These are phyloP conservation scores for Anabas testudineus DNA, from an alignment of 2,797 vertebrate species.

Conservation along the genomic window DNA sequence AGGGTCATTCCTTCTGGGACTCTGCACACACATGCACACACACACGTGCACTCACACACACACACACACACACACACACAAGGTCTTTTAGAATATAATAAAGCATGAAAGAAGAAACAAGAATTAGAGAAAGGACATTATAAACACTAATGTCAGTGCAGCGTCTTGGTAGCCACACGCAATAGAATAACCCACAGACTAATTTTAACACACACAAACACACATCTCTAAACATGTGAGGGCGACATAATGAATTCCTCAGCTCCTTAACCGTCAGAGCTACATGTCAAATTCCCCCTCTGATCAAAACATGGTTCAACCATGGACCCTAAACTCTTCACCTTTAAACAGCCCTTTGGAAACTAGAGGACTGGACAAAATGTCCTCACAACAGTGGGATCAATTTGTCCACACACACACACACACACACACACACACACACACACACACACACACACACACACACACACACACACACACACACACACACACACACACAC, in stretches of 20 bases:
- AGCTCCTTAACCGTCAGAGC: no score
- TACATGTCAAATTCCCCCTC: no score
- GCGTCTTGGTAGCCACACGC: neutral
- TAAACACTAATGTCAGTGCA: neutral
- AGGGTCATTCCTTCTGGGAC: conserved; percentile 54
- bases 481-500: conserved; percentile 19
- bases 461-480: conserved; percentile 4
- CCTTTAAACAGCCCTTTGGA: no score
- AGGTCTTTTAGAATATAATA: neutral
- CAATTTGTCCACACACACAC: no score
- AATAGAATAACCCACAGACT: conserved; percentile 7
- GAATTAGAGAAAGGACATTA: neutral
- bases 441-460: conserved; percentile 7
- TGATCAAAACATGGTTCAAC: neutral
- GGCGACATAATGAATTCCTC: no score
- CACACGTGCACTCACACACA: conserved; percentile 13
- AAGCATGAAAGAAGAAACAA: neutral
- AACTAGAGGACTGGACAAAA: no score
- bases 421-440: no score
- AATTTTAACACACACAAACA: neutral
- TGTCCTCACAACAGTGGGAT: no score
- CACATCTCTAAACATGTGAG: no score
- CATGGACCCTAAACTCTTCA: neutral
- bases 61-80: neutral
- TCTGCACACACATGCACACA: neutral